Conservation (phyloP, 2,113 vertebrate species). For the rabbit (Oryctolagus cuniculus) region DNA sequence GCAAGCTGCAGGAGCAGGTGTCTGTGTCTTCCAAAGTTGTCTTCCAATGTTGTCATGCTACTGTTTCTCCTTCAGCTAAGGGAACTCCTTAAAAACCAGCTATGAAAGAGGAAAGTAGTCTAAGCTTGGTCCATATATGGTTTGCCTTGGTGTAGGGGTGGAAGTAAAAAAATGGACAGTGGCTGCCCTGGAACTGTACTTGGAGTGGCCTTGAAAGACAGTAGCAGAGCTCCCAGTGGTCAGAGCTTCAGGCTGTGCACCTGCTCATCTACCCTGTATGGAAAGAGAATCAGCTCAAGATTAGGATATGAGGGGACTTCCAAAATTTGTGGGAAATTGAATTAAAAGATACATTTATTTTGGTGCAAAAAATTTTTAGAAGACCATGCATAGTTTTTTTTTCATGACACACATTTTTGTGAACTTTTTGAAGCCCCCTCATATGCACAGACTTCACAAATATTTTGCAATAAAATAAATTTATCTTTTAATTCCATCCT, state of each 20-base stretch:
- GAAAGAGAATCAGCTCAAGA: slow-evolving; percentile 32
- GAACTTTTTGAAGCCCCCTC: no score
- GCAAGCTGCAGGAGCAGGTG: neutral
- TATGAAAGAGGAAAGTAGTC: neutral
- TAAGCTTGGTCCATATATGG: slow-evolving; percentile 39
- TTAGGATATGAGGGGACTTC: neutral
- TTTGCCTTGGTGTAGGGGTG: neutral
- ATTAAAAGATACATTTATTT: no score
- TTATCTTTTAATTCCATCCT: no score
- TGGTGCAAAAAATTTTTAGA: no score
- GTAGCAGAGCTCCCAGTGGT: slow-evolving; percentile 12
- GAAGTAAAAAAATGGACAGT: slow-evolving; percentile 30
- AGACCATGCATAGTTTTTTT: no score
- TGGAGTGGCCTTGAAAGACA: slow-evolving; percentile 7
- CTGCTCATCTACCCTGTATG: neutral
- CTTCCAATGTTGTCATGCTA: neutral
- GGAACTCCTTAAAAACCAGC: neutral
- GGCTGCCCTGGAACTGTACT: neutral
- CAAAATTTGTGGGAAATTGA: no score
- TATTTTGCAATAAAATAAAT: no score
- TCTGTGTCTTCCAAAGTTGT: neutral
- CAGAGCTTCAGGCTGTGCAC: slow-evolving; percentile 12
- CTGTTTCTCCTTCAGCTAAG: neutral
- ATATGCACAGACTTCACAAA: no score
- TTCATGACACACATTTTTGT: no score